Percentiles rank a stretch among this genome's conserved stretches.
Conservation (phyloP, 2,113 vertebrate species). For the Irena cyanogastra region DNA sequence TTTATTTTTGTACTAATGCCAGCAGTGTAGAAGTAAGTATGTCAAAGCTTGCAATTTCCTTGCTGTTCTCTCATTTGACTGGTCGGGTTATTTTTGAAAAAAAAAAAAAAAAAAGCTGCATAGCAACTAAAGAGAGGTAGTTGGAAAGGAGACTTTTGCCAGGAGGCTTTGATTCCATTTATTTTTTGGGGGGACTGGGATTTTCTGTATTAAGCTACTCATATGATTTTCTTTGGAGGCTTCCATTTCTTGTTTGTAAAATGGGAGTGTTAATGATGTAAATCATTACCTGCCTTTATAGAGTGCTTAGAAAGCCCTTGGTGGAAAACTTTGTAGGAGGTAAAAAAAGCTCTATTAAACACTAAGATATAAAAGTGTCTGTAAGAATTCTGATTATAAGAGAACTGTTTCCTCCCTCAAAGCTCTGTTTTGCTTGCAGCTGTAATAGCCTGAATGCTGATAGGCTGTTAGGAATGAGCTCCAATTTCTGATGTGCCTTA, state of each 20-base stretch:
- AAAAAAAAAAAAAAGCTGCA: not conserved
- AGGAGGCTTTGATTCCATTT: not conserved
- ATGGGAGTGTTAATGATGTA: not conserved
- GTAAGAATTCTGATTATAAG: not conserved
- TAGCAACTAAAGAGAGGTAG: not conserved
- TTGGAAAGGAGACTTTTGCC: not conserved
- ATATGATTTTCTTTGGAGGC: not conserved
- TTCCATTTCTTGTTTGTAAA: not conserved
- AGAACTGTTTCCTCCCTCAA: not conserved
- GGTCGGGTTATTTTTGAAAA: not conserved
- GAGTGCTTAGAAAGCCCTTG: not conserved
- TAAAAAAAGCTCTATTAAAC: constrained; percentile 7
- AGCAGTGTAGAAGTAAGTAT: constrained; percentile 39
- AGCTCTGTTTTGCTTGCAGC: not conserved
- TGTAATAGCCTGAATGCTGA: not conserved
- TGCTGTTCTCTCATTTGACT: not conserved
- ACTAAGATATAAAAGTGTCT: not conserved
- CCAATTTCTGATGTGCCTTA: not conserved
- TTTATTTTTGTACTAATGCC: constrained; percentile 79
- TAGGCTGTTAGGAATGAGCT: not conserved
- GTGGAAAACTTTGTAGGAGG: not conserved
- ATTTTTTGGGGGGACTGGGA: not conserved
- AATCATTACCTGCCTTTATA: not conserved
- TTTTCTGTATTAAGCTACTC: not conserved
- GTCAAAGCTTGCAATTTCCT: not conserved